Evolutionary conservation across 2,113 vertebrate species (phyloP), one percentile per base, ranked within the genome.

Genomic region (Nycticorax nycticorax): DNA sequence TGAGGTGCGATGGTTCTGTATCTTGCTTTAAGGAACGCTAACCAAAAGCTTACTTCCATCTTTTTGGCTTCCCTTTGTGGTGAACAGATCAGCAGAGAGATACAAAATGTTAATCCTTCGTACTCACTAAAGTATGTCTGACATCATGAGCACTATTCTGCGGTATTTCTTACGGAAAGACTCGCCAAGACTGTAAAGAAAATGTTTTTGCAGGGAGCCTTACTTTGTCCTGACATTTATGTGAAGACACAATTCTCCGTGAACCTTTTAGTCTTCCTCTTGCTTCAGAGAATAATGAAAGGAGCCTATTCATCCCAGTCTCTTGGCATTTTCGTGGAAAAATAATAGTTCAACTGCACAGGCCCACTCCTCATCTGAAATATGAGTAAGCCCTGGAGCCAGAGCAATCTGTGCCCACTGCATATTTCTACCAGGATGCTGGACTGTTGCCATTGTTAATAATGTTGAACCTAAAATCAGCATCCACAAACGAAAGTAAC

Each of bases 311-410:
- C 95, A 96, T 96, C 57, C 74, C 1, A 0, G 37, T 94, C 90
- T 97, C 87, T 96, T 92, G 47, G 93, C 14, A 43, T 85, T 85
- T 96, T 95, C 9, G 35, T 94, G 88, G 94, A 97, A 91, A 94
- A 95, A 97, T 95, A 98, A 93, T 72, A 95, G 85, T 91, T 96
- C 77, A 90, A 79, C 55, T 97, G 73, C 93, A 95, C 81, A 87
- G 85, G 63, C 93, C 88, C 84, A 84, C 89, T 97, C 92, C 48
- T 93, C 83, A 96, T 87, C 88, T 94, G 96, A 97, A 97, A 92
- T 45, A 83, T 82, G 91, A 87, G 92, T 94, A 96, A 76, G 63
- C 28, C 43, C 55, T 85, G 35, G 83, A 88, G 37, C 60, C 15
- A 3, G 50, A 75, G 35, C 72, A 84, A 41, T 95, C 84, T 96